phyloP scores from a whole-genome alignment of 2,113 vertebrate species.

The Pygoscelis adeliae region DNA sequence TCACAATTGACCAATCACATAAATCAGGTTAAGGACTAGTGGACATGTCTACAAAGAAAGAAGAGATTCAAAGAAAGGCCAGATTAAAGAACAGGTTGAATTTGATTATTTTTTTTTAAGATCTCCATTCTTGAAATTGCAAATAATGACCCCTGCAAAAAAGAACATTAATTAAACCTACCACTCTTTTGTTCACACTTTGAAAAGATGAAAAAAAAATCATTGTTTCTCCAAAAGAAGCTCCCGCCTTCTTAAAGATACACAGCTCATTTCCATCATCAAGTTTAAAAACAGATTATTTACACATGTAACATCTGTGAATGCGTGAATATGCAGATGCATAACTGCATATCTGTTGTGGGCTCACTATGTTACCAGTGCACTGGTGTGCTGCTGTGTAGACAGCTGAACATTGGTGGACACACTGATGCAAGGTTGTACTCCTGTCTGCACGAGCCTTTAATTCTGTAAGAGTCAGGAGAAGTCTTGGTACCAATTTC shows the following conservation, averaged over 20 bases:
- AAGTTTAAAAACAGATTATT: neutral
- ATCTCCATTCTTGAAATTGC: neutral
- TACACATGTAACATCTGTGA: neutral
- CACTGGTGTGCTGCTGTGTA: neutral
- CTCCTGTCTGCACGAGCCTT: neutral
- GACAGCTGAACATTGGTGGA: neutral
- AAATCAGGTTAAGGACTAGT: conserved; percentile 62
- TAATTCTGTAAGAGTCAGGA: neutral
- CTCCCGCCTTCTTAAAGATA: neutral
- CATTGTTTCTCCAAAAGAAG: neutral
- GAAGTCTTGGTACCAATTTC: neutral
- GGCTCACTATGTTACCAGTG: neutral
- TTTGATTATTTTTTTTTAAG: neutral
- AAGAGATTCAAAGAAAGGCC: conserved; percentile 9
- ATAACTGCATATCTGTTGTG: neutral
- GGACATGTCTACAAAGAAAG: conserved; percentile 39
- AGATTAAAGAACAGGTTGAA: conserved; percentile 47
- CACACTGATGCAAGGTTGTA: no score
- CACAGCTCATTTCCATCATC: neutral
- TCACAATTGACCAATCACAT: conserved; percentile 67
- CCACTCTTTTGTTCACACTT: neutral
- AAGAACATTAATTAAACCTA: conserved; percentile 23
- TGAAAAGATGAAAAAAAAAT: neutral
- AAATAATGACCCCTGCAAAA: neutral
- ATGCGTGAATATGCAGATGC: neutral